These are phyloP conservation scores for Channa maculata DNA, from an alignment of 2,113 vertebrate species.

Conservation along the genomic window DNA sequence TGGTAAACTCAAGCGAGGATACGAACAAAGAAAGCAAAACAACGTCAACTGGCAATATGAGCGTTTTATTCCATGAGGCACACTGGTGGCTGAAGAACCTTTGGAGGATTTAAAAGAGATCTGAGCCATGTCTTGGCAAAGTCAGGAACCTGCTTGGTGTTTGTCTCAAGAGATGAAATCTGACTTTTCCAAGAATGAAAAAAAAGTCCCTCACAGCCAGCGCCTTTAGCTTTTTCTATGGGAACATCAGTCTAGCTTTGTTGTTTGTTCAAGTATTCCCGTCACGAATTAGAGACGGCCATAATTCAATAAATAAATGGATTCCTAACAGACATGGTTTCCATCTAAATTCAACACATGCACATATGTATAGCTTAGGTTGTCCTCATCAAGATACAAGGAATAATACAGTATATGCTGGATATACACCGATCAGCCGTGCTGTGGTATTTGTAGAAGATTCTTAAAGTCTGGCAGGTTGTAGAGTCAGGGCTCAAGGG, in stretches of 20 bases:
- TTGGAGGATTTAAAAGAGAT: conserved; percentile 18
- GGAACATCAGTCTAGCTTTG: conserved; percentile 62
- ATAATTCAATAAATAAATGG: conserved; percentile 66
- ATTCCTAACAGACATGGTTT: conserved; percentile 44
- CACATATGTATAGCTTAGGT: conserved; percentile 38
- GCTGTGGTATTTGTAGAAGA: too few relatives aligned
- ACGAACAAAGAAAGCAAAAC: conserved; percentile 1
- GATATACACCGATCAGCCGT: conserved; percentile 10
- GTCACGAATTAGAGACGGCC: conserved; percentile 61
- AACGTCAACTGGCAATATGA: background rate
- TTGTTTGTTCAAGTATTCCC: conserved; percentile 47
- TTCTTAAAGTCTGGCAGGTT: too few relatives aligned
- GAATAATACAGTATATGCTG: conserved; percentile 24
- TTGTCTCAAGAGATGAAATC: conserved; percentile 56
- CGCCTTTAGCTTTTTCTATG: conserved; percentile 30
- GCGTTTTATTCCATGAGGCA: conserved; percentile 23
- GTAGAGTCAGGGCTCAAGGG: too few relatives aligned
- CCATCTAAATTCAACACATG: conserved; percentile 29
- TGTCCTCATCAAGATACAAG: conserved; percentile 47
- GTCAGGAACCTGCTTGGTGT: conserved; percentile 5
- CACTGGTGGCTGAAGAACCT: conserved; percentile 15
- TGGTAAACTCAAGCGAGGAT: background rate
- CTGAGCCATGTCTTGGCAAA: conserved; percentile 46
- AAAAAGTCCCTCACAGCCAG: background rate
- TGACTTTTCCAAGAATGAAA: conserved; percentile 47